Evolutionary conservation across 2,888 invertebrate species (phyloP), one percentile per base, ranked within the genome.

Genomic region (Lissocephala sabroskyi): DNA sequence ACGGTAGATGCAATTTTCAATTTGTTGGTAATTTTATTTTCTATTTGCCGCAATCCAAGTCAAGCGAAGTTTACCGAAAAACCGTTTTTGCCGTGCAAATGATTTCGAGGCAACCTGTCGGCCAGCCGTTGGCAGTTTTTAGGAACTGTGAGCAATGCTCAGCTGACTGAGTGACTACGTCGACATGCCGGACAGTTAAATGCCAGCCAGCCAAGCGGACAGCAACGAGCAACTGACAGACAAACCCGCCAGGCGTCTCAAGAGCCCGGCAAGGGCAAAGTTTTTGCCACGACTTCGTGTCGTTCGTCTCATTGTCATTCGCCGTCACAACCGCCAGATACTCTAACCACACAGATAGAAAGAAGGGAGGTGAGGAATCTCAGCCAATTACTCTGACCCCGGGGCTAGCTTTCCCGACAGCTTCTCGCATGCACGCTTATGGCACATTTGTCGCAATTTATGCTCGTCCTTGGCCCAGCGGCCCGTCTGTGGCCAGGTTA

Each of bases 1-100:
- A 70, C 70, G 74, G 74, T 74, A 74, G 68, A 70, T 70, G 68
- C 68, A 70, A 74, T 70, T 70, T 70, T 70, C 68, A 70, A 70
- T 70, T 70, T 70, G 68, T 70, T 74, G 70, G 74, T 70, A 74
- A 70, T 70, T 70, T 70, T 70, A 70, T 70, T 70, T 70, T 66
- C 70, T 70, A 74, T 70, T 70, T n/a, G 66, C 59, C 3, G 56
- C 74, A 74, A 70, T 70, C 74, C 70, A 70, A 74, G 74, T 70
- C 68, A 66, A 66, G 66, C 56, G 71, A 70, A 70, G 68, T 70
- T 74, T 70, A 70, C 68, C 68, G 74, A 70, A 70, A 70, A 70
- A 70, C 68, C 74, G n/a, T n/a, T 70, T 74, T 70, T 70, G 70
- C 74, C 64, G 68, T 70, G 74, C 66, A 70, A 70, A 70, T 74